Evolutionary conservation across 2,888 invertebrate species (phyloP), one percentile per base, ranked within the genome.

Genomic region (Tenthredo scrophulariae): DNA sequence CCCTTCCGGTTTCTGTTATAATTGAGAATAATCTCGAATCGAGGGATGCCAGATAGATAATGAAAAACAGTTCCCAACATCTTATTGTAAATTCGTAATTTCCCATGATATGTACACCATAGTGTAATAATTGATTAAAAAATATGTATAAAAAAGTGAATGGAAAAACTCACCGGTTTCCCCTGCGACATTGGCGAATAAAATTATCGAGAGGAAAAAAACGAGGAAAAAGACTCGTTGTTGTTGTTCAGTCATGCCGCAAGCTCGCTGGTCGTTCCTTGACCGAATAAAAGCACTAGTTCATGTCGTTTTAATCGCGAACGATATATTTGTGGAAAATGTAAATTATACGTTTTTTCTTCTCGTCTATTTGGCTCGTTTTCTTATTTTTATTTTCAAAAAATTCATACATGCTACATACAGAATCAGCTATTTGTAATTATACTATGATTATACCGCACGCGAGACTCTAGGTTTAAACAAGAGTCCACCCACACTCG

Each of bases 191-290:
- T 67, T 74, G 13, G 26, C 43, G 1, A 43, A 1, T n/a, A 74
- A 43, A 74, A 74, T 40, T 1, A 40, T 37, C 74, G 43, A 15
- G 4, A 26, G 0, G 13, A 43, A 22, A 26, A 43, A 26, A 15
- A 74, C 33, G 15, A 67, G 22, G 13, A 22, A 29, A 15, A 43
- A 74, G 9, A 33, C 33, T 67, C 67, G 29, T 74, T n/a, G 37
- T 74, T 37, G 40, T 40, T 46, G 40, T 40, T 15, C 43, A 13
- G 43, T 74, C 74, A 74, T 74, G 40, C 74, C 46, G 74, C 43
- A 74, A 40, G 43, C 67, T 67, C 67, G 15, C 33, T 7, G 10
- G 10, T 26, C 22, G 26, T 62, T 22, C 26, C 33, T 67, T 33
- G 18, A 22, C 33, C 67, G 67, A 62, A 62, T 3, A 33, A 67